Evolutionary conservation across 2,797 vertebrate genomes (phyloP), one percentile per base, ranked within the genome.

Genomic region (Knipowitschia caucasica): DNA sequence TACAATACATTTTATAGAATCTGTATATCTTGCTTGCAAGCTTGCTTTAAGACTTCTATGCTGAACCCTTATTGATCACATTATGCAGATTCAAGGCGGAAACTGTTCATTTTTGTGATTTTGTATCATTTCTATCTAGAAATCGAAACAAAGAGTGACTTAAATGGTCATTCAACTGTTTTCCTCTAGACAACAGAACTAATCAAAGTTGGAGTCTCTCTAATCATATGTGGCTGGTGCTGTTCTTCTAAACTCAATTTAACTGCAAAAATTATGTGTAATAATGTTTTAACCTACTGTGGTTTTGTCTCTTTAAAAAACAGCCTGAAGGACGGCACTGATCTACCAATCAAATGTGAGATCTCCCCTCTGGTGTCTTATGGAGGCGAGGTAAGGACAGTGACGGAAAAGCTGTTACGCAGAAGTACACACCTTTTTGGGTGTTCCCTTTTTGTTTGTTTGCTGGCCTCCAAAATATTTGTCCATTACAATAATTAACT

Each of bases 341-440:
- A 99, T 71, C 80, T 92, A 62, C 95, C 95, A 21, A 93, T 98
- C 80, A 96, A 95, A 78, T 99, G 97, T 82, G 97, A 99, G 83
- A 94, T 99, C 77, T 99, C 95, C 31, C 95, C 97, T 2, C 91
- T 97, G 7, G 69, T 94, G 52, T 99, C 96, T 40, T 99, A 98
- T 0, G 92, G 93, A 42, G 97, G 97, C 81, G 97, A 99, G 89
- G 97, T 99, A 89, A 91, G 91, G n/a, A n/a, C n/a, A n/a, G n/a
- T n/a, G n/a, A n/a, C n/a, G n/a, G n/a, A n/a, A n/a, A n/a, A n/a
- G n/a, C n/a, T n/a, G n/a, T n/a, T n/a, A n/a, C n/a, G n/a, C n/a
- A n/a, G n/a, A n/a, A n/a, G n/a, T n/a, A n/a, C n/a, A n/a, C n/a
- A n/a, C n/a, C n/a, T n/a, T n/a, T n/a, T n/a, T n/a, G n/a, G n/a